Base-by-base conservation (phyloP, 2,888 invertebrate genomes). In the Meiosimyza decipiens region DNA sequence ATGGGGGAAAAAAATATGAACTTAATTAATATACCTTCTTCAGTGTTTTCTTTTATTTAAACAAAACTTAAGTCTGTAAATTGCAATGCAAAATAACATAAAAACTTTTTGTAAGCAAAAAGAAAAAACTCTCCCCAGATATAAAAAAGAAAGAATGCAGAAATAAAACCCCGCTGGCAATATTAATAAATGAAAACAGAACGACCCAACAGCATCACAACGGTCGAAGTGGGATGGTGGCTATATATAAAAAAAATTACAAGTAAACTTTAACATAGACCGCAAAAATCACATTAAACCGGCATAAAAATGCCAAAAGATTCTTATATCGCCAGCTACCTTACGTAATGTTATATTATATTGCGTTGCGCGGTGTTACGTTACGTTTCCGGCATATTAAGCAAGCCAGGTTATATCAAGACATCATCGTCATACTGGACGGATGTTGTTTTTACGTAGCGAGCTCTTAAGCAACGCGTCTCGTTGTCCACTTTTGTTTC, bases 241-340 rank as follows among this genome's bases (percentile, higher is more conserved):
- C 40, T 5, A 40, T 9, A 40, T 40, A 40, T 4, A 28, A 28
- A 28, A 40, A 40, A 40, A 40, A 40, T 40, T 9, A 6, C 40
- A 9, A 40, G 18, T 47, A 47, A 64, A 64, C 64, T 64, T 50
- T 22, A 51, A 64, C 64, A 52, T 64, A 22, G 13, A 22, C 64
- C 64, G 22, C 64, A 64, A 64, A 64, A 51, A 64, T 50, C 51
- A 64, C 64, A 64, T 64, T 50, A 64, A 51, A 50, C 51, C 51
- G 51, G 64, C 64, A 64, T 64, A 51, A 64, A 40, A 51, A 64
- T 64, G 59, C 11, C 59, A 28, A 60, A 33, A 33, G 28, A 15
- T 15, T 60, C 11, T 15, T 22, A 12, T 60, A 60, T 15, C 7
- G 18, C 9, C 33, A 28, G 22, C 59, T 60, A 60, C 28, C 33